These are phyloP conservation scores for Enteromius anoplus DNA, from an alignment of 2,797 vertebrate species.

Conservation along the genomic window DNA sequence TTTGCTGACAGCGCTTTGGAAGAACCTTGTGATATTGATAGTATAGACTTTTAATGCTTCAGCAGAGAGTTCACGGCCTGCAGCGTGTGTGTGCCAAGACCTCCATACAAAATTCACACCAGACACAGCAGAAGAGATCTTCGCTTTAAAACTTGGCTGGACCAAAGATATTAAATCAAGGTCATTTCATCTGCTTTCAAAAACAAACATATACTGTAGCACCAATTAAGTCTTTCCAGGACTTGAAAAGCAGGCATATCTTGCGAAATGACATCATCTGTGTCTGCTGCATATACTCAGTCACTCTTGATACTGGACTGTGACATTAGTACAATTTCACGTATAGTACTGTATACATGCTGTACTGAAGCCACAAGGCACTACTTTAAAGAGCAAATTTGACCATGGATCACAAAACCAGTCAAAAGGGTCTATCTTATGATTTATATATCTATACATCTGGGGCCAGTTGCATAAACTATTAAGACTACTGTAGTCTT, in stretches of 20 bases:
- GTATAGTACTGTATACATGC: background rate
- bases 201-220: slow-evolving; percentile 56
- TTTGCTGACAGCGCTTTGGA: slow-evolving; percentile 20
- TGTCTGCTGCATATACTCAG: slow-evolving; percentile 63
- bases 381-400: background rate
- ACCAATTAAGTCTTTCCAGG: slow-evolving; percentile 44
- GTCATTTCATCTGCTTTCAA: slow-evolving; percentile 59
- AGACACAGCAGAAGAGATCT: slow-evolving; percentile 64
- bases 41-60: slow-evolving; percentile 16
- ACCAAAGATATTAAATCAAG: slow-evolving; percentile 69
- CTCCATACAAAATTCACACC: slow-evolving; percentile 63
- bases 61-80: background rate
- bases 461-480: no score
- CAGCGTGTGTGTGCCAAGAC: slow-evolving; percentile 63
- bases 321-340: background rate
- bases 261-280: slow-evolving; percentile 58
- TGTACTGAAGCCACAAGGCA: slow-evolving; percentile 9
- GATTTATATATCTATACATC: no score
- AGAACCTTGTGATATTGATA: background rate
- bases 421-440: no score
- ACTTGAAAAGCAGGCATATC: slow-evolving; percentile 30
- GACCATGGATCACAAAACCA: no score
- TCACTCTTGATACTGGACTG: background rate
- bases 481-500: no score
- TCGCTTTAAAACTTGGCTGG: slow-evolving; percentile 65